Base-by-base conservation (phyloP, 2,888 invertebrate species). In the Lycocerus yunnanus region DNA sequence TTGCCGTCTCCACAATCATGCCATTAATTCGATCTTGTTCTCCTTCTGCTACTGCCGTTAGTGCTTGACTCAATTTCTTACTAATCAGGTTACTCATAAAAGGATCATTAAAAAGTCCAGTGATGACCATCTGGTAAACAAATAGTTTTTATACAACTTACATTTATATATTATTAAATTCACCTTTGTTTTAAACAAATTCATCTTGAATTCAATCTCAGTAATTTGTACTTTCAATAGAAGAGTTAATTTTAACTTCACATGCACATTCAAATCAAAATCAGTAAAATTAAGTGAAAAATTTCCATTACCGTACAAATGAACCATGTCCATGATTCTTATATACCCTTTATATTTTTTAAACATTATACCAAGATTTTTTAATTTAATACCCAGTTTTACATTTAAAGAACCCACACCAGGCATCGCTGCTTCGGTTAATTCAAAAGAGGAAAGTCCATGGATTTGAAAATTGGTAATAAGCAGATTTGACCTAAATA, bases 101-200 rank as follows among this genome's bases (percentile, higher is more conserved):
- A 15, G 78, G 78, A 63, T 78, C 76, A 15, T 77, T 66, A 15
- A 77, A 74, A 43, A 76, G 71, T 15, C 79, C 79, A 16, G 77
- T 77, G 11, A 78, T 73, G 15, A 13, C 20, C 16, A 61, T 71
- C 79, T 79, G 61, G n/a, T n/a, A 76, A 78, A 10, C 11, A 69
- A 72, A 58, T 61, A 8, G 8, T 21, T 11, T 11, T 27, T 13
- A 0, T 11, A 15, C 14, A 15, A 15, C 13, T 68, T 59, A 21
- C 4, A 6, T 1, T 21, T 8, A 8, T 8, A 21, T 21, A 21
- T n/a, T 11, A 20, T n/a, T 11, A 20, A 15, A 69, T 68, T 69
- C 72, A 77, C 73, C 15, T 75, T 6, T 11, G 77, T 71, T 10
- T 13, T 20, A 2, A 71, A 73, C 15, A 77, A 63, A n/a, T 69